Evolutionary conservation across 2,113 vertebrate genomes (phyloP).

Genomic region (Chascanopsetta lugubris): DNA sequence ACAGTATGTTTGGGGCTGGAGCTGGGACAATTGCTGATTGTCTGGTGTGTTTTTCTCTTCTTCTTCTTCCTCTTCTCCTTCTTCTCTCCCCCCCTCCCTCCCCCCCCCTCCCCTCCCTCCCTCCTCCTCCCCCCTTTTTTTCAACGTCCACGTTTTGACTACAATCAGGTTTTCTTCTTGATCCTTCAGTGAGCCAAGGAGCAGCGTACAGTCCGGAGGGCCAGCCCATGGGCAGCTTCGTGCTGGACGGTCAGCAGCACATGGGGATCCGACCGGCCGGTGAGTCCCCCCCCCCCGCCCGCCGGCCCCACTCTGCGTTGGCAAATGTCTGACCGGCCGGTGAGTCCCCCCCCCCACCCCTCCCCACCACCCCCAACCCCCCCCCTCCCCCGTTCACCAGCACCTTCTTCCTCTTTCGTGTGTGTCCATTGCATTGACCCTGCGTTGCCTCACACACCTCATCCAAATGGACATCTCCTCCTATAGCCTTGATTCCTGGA

Average conservation of each 20-base stretch:
- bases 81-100: slow-evolving; percentile 69
- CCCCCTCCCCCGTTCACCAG: slow-evolving; percentile 54
- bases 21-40: slow-evolving; percentile 98
- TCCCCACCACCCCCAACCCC: slow-evolving; percentile 41
- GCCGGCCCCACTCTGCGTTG: too few species aligned
- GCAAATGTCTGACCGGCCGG: slow-evolving; percentile 94
- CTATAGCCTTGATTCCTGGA: too few species aligned
- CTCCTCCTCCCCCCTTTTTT: slow-evolving; percentile 67
- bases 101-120: slow-evolving; percentile 66
- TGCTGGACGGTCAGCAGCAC: slow-evolving; percentile 99
- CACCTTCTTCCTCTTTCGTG: slow-evolving; percentile 11
- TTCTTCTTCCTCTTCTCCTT: slow-evolving; percentile 59
- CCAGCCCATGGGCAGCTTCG: slow-evolving; percentile 99
- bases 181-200: slow-evolving; percentile 99
- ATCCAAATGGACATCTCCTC: too few species aligned
- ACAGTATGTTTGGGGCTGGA: slow-evolving; percentile 88
- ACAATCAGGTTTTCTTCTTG: slow-evolving; percentile 99
- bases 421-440: too few species aligned
- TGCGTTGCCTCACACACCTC: not conserved
- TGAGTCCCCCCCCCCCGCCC: slow-evolving; percentile 5
- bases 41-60: slow-evolving; percentile 95
- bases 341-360: slow-evolving; percentile 6
- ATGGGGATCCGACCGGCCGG: slow-evolving; percentile 98
- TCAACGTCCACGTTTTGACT: slow-evolving; percentile 99
- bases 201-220: slow-evolving; percentile 99